Evolutionary conservation across 2,888 invertebrate species (phyloP), one percentile per base, ranked within the genome.

Genomic region (Dermolepida albohirtum): DNA sequence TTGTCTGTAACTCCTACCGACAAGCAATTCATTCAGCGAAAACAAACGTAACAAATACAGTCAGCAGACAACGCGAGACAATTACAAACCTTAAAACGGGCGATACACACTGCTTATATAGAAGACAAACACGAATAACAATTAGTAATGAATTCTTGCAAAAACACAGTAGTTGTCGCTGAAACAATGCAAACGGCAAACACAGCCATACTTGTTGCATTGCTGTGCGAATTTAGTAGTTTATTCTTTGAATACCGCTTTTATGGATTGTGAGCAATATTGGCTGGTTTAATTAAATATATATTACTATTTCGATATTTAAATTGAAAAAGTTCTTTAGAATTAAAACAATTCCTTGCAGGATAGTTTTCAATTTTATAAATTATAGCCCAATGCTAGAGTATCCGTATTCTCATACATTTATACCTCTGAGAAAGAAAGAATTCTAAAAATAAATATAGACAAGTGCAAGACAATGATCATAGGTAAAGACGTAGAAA

Each of bases 61-160:
- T 59, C 47, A 14, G 14, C 59, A 44, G 43, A 57, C 43, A 43
- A 44, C 44, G 29, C 59, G 59, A 59, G 59, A 59, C 59, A 59
- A 59, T 59, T 59, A 59, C 59, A 59, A 59, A 59, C 59, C 44
- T 59, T 59, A 59, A 44, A 59, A 59, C 44, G 59, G 59, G 29
- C 59, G 29, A 47, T 59, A 59, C 59, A 59, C 59, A 34, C 50
- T 27, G 44, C 59, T 59, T 59, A 59, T 59, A 59, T 59, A 59
- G 59, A 59, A 64, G 59, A 57, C 66, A 57, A 59, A 66, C 66
- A 66, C 66, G 66, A 66, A 66, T 66, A 66, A 66, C 66, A 66
- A 66, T 66, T 66, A 66, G 66, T 66, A 66, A 66, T 66, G 66
- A 66, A 66, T 66, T 59, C 59, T 59, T 59, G 44, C 59, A 59